Base-by-base conservation (phyloP, 2,113 vertebrate genomes). In the Excalfactoria chinensis region DNA sequence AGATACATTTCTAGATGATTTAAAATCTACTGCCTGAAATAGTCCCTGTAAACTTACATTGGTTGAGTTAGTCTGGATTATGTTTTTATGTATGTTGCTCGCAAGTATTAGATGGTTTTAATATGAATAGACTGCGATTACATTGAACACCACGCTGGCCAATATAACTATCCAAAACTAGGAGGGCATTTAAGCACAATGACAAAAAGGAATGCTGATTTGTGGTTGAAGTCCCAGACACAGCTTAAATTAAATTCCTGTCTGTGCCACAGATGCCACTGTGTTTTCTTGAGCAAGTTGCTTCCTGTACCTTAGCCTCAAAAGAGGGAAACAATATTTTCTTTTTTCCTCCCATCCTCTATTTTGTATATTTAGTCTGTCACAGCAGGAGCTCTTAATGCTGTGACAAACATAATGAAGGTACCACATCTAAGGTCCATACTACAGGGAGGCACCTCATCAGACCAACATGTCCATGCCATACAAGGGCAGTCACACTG, bases 21-120 rank as follows among this genome's bases (percentile, higher is more conserved):
- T 88, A 77, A 94, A 94, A 86, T 80, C 63, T 58, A 77, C 43
- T 53, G 43, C 91, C 82, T 80, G 60, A 94, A 85, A 89, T 35
- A 88, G 68, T 89, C 76, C 62, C 48, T 69, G 91, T 68, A 74
- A 60, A 80, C 94, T 95, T 96, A 93, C 49, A 93, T 49, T 96
- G 89, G 91, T 94, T 86, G 43, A 26, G 7, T n/a, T 89, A 64
- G 58, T 67, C 70, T 88, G 85, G 93, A 64, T 93, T 91, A 80
- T 95, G 51, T 92, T 79, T 95, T 96, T 95, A 77, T 71, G 77
- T 86, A 89, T 12, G 74, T 80, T 93, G 80, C 82, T 94, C 95
- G 95, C 80, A 86, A 94, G 80, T 75, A 88, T 41, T 88, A 75
- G 58, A 92, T 41, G 75, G 56, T 84, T 96, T 95, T 75, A 89